Conservation (phyloP, 2,113 vertebrate species). For the Corythaixoides concolor region DNA sequence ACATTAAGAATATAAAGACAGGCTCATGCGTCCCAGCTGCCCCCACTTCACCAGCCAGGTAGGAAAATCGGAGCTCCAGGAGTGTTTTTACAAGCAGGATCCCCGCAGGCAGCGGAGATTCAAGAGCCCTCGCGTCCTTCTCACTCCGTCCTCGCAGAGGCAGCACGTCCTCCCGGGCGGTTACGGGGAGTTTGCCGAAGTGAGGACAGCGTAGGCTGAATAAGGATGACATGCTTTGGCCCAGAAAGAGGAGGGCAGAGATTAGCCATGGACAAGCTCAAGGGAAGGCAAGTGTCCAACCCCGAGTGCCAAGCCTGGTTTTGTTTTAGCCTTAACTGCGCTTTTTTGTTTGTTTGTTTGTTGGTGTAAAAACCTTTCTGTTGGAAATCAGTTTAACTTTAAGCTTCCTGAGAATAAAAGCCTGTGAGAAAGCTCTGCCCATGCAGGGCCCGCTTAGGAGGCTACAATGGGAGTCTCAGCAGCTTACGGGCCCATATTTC, state of each 20-base stretch:
- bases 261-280: slow-evolving; percentile 55
- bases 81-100: neutral
- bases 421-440: slow-evolving; percentile 73
- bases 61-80: fast-evolving
- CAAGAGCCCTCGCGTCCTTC: neutral
- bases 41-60: neutral
- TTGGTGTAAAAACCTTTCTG: slow-evolving; percentile 74
- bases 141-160: neutral
- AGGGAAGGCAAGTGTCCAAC: slow-evolving; percentile 69
- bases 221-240: slow-evolving; percentile 62
- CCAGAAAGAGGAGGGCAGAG: slow-evolving; percentile 61
- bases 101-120: neutral
- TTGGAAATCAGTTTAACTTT: slow-evolving; percentile 74
- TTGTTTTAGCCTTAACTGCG: slow-evolving; percentile 75
- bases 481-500: slow-evolving; percentile 40
- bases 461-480: slow-evolving; percentile 35
- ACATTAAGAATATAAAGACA: neutral
- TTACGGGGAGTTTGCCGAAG: neutral
- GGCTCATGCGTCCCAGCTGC: fast-evolving
- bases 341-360: slow-evolving; percentile 72
- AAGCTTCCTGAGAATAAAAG: slow-evolving; percentile 73
- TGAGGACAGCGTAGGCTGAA: neutral
- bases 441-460: slow-evolving; percentile 40
- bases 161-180: neutral
- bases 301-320: slow-evolving; percentile 71